phyloP scores from a whole-genome alignment of 2,888 invertebrate genomes.

The Drosophila borborema region DNA sequence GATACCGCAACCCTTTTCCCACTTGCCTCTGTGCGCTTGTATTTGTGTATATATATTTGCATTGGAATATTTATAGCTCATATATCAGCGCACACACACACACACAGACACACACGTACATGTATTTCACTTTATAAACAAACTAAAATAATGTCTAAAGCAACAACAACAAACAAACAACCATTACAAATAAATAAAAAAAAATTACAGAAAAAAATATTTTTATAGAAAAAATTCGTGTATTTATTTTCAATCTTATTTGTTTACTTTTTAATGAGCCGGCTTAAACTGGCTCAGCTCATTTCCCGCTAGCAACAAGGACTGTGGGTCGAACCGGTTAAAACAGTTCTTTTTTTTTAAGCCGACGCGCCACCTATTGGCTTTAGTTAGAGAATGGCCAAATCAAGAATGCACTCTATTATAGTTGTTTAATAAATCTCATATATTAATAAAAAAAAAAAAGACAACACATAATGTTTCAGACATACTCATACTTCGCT shows the following conservation, averaged over 20 bases:
- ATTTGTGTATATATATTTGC: slow-evolving; percentile 51
- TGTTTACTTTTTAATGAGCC: not conserved
- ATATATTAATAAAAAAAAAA: not conserved
- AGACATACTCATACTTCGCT: no score
- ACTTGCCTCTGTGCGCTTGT: slow-evolving; percentile 30
- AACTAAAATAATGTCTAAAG: slow-evolving; percentile 45
- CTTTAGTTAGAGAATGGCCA: not conserved
- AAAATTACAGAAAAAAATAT: slow-evolving; percentile 31
- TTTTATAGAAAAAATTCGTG: slow-evolving; percentile 5
- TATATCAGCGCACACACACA: slow-evolving; percentile 24
- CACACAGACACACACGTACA: slow-evolving; percentile 7
- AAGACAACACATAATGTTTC: no score
- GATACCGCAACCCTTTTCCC: not conserved
- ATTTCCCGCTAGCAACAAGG: not conserved
- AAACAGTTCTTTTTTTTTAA: not conserved
- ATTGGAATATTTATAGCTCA: slow-evolving; percentile 52
- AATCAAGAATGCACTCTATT: not conserved
- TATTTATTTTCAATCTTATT: not conserved
- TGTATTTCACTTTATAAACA: slow-evolving; percentile 43
- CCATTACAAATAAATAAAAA: slow-evolving; percentile 40
- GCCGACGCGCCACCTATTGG: not conserved
- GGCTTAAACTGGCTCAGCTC: not conserved
- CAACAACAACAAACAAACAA: slow-evolving; percentile 33
- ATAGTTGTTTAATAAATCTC: not conserved
- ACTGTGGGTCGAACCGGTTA: not conserved